A percentile compares a stretch with the other conserved stretches of the same genome.
Evolutionary conservation across 2,113 vertebrate species (phyloP).

Genomic region (Cervus canadensis): DNA sequence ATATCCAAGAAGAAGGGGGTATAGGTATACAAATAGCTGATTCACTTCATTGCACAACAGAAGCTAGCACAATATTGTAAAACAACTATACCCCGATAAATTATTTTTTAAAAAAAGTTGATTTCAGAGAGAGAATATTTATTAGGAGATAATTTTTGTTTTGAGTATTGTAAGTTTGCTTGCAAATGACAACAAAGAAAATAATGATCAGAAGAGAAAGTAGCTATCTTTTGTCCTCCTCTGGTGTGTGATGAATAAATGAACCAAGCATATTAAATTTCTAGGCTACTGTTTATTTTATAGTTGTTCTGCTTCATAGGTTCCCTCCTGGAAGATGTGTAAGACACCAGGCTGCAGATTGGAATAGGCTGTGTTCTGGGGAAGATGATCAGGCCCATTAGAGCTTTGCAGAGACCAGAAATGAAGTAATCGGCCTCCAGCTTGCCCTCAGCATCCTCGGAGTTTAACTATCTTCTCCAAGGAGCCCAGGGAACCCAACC

Average conservation of each 20-base stretch:
- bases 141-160: neutral
- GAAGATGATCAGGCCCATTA: too few species aligned
- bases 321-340: neutral
- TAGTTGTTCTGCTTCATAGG: neutral
- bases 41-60: neutral
- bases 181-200: neutral
- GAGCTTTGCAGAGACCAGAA: neutral
- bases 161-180: neutral
- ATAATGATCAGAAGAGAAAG: neutral
- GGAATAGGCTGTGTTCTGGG: neutral
- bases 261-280: neutral
- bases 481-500: neutral
- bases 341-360: too few species aligned
- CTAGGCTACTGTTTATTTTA: neutral
- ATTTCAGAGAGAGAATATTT: neutral
- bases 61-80: neutral
- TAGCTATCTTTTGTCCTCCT: neutral
- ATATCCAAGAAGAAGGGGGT: neutral
- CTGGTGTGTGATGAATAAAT: neutral
- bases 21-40: neutral
- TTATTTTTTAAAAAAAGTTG: neutral
- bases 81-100: neutral
- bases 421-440: neutral
- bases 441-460: neutral
- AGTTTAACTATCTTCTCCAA: neutral